Evolutionary conservation across 2,113 vertebrate genomes (phyloP), one percentile per base, ranked within the genome.

Genomic region (Leptosomus discolor): DNA sequence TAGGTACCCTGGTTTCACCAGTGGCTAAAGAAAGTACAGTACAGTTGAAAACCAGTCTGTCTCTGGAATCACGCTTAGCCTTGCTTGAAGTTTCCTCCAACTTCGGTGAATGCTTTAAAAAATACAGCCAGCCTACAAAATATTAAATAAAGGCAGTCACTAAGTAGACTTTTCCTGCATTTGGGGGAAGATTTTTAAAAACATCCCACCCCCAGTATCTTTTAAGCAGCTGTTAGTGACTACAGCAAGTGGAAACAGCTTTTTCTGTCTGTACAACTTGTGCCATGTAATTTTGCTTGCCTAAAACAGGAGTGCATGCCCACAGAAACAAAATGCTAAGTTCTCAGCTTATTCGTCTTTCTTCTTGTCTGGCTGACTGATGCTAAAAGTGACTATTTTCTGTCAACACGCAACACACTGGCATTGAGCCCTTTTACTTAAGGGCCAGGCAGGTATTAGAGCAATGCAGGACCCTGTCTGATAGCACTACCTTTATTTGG

Each of bases 291-390:
- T 79, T 85, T 74, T 87, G 9, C 58, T 61, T 21, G 29, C 5
- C 29, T 76, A 46, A 54, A 82, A 82, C 1, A 5, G 34, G 27
- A n/a, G 6, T 6, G 11, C 2, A 4, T 0, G 2, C 8, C 7
- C 7, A 5, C 1, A 1, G 43, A 60, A 87, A 78, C 3, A 37
- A 67, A 37, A 23, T 0, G 0, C 15, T 9, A 27, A 54, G 2
- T 50, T 54, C 51, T 36, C 24, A 12, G 12, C 26, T 70, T 74
- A n/a, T 41, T 77, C 57, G 64, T 26, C 20, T 56, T 27, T 39
- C 22, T 54, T 24, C 24, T 58, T 43, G 45, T 29, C 56, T 8
- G 0, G 24, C 21, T 76, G 60, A 7, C 43, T 37, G 51, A 22
- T 17, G 8, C 5, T 19, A 15, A 22, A 78, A 90, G 24, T 0